Evolutionary conservation across 2,888 invertebrate genomes (phyloP).

Genomic region (Thymelicus acteon): DNA sequence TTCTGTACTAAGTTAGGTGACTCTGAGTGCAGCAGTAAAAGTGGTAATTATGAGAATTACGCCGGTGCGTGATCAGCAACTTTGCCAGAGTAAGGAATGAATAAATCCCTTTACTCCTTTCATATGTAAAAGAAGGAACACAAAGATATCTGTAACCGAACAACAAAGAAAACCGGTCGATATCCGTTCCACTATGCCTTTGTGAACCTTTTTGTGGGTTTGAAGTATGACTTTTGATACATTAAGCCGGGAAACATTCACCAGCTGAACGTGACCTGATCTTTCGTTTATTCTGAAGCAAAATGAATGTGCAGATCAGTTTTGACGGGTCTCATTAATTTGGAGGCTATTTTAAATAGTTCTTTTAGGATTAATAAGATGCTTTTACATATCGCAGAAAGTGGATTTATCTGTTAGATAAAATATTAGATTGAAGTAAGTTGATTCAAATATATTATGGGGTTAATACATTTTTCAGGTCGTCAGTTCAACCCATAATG

Average conservation of each 20-base stretch:
- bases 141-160: background rate
- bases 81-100: background rate
- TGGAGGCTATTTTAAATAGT: background rate
- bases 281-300: background rate
- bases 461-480: no score
- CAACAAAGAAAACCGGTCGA: background rate
- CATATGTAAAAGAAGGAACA: background rate
- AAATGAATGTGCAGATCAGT: background rate
- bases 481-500: no score
- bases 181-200: conserved; percentile 1
- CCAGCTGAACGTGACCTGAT: background rate
- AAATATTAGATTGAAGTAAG: no score
- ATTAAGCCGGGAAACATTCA: conserved; percentile 3
- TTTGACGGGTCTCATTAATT: background rate
- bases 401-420: no score
- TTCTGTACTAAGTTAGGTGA: no score
- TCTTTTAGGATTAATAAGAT: background rate
- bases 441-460: no score
- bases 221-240: conserved; percentile 9
- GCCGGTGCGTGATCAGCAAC: no score
- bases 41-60: no score
- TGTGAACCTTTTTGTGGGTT: conserved; percentile 5
- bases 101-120: background rate
- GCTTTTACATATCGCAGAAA: no score
- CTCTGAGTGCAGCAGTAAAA: no score